phyloP scores from a whole-genome alignment of 1,140 invertebrate species.

The Rhagoletis zephyria region DNA sequence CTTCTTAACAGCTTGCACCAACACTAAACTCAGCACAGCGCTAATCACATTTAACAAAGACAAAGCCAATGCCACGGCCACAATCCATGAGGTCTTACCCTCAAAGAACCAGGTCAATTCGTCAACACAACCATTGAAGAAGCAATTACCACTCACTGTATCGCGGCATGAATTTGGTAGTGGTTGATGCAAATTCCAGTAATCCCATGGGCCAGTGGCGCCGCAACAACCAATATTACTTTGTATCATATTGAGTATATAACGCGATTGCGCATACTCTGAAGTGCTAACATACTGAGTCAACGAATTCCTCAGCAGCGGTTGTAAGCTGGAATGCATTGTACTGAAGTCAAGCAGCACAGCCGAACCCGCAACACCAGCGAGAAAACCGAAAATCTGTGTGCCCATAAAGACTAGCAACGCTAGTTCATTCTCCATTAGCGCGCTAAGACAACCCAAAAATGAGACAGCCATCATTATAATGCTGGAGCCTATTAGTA shows the following conservation, averaged over 20 bases:
- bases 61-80: slow-evolving; percentile 82
- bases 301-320: slow-evolving; percentile 81
- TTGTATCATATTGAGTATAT: slow-evolving; percentile 84
- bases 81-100: slow-evolving; percentile 86
- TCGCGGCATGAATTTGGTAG: slow-evolving; percentile 87
- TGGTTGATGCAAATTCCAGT: slow-evolving; percentile 82
- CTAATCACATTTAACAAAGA: slow-evolving; percentile 84
- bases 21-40: slow-evolving; percentile 78
- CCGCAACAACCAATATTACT: slow-evolving; percentile 92
- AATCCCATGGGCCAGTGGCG: slow-evolving; percentile 86
- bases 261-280: slow-evolving; percentile 78
- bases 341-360: slow-evolving; percentile 86
- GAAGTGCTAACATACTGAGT: slow-evolving; percentile 79
- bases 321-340: slow-evolving; percentile 84
- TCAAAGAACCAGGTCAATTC: slow-evolving; percentile 89
- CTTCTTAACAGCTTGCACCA: slow-evolving; percentile 82
- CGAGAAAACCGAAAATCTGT: slow-evolving; percentile 81
- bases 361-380: slow-evolving; percentile 83
- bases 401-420: slow-evolving; percentile 79
- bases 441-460: slow-evolving; percentile 82
- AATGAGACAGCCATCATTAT: slow-evolving; percentile 83
- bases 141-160: slow-evolving; percentile 89
- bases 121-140: slow-evolving; percentile 88
- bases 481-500: slow-evolving; percentile 81
- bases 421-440: slow-evolving; percentile 79